Base-by-base conservation (phyloP, 2,888 invertebrate species). In the Penaeus monodon region DNA sequence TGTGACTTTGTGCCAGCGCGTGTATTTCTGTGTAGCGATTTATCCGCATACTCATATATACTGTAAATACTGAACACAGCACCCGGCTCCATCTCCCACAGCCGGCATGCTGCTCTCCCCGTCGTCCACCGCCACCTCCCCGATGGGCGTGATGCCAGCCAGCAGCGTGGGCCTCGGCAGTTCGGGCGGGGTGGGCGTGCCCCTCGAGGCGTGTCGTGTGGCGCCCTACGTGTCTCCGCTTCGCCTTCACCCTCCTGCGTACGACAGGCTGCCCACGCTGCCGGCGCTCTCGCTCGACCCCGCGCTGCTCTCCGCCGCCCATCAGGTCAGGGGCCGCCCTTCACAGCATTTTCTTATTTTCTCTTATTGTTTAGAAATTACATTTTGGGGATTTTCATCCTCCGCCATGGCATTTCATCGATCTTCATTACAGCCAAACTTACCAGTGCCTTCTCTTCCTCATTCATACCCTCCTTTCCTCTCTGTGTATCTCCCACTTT, bases 51-150 rank as follows among this genome's bases (percentile, higher is more conserved):
- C 10, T 3, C 10, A 57, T 57, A 57, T 57, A 57, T 57, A 57
- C 17, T 57, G 10, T 57, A 10, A 44, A 44, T 44, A 44, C 44
- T 44, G 10, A 44, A 10, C 44, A 10, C 22, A 49, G 27, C 27
- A 1, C 29, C 14, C 4, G 1, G 8, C 44, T 27, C 57, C 27
- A 10, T 74, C 49, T 29, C 49, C 74, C 24, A n/a, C 86, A 89
- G 87, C 90, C 64, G 90, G 90, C 22, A 88, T 90, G 90, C 66
- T 90, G 63, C 85, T 90, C 44, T 84, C 88, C 6, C 89, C 90
- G 29, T 81, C 88, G 8, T 65, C 81, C 44, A 80, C 81, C 66
- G 79, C 65, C 65, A 57, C 81, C 64, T 77, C 81, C 7, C 85
- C 85, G 33, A 38, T 85, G 64, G 77, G 89, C 38, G 79, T 88